Percentiles rank a stretch among this genome's conserved stretches.
Evolutionary conservation across 2,113 vertebrate genomes (phyloP).

Genomic region (Dendrocopos noguchii): DNA sequence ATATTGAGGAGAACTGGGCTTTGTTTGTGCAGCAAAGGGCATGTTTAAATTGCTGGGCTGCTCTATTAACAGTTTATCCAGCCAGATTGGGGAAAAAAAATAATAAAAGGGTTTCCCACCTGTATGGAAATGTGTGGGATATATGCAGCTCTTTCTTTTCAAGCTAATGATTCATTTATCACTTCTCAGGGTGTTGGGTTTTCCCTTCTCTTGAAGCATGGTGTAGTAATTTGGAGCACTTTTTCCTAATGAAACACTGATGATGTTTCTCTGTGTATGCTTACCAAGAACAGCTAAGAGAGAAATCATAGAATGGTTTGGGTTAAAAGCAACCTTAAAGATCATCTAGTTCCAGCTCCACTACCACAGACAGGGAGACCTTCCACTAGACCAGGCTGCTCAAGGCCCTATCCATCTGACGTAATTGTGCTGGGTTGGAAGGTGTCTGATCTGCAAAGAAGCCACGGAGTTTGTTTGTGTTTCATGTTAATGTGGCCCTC

Average conservation of each 20-base stretch:
- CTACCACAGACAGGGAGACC: too few species aligned
- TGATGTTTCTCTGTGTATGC: background rate
- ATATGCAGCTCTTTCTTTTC: background rate
- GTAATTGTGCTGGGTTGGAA: background rate
- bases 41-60: background rate
- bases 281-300: background rate
- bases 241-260: background rate
- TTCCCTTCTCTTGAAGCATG: background rate
- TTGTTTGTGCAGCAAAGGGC: background rate
- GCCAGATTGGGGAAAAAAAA: background rate
- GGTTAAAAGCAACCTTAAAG: too few species aligned
- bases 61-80: background rate
- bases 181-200: background rate
- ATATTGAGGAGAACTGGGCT: background rate
- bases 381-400: too few species aligned
- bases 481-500: fast-evolving
- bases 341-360: too few species aligned
- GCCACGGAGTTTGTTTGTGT: fast-evolving
- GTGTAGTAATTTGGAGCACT: background rate
- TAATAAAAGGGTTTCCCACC: background rate
- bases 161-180: conserved; percentile 3
- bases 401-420: background rate
- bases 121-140: background rate
- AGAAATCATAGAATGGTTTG: background rate
- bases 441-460: background rate